Evolutionary conservation across 2,797 vertebrate genomes (phyloP), one percentile per base, ranked within the genome.

Genomic region (Chromis chromis): DNA sequence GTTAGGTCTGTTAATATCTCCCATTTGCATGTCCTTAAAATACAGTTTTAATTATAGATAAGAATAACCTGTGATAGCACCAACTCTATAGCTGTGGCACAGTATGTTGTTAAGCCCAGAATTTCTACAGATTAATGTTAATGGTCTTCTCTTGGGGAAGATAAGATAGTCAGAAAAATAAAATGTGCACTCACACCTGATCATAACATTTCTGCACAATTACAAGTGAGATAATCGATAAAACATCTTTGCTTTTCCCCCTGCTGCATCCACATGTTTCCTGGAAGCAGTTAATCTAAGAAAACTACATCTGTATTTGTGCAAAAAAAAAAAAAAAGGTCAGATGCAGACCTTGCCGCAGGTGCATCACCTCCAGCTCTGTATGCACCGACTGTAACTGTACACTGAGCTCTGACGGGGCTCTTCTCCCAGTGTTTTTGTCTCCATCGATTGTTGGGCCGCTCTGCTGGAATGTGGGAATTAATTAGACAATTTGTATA

Each of bases 401-500:
- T 24, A 70, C 69, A 17, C 59, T 25, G 59, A 62, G 62, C 74
- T 74, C 55, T 6, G 61, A 21, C 59, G 22, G 59, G 67, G 62
- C 74, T 74, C 55, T 6, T 63, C 65, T 81, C 60, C 49, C 40
- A 28, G 57, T 60, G 74, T 83, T 90, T 85, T 81, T 86, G 55
- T 75, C 70, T 63, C 53, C 81, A 90, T 85, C 82, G 88, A 88
- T 88, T 85, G 89, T 84, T 79, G 72, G 74, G 70, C 73, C 70
- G 55, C 76, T 76, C 82, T 81, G 39, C 78, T 72, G 83, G 85
- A 91, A 89, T 91, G 88, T 82, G 78, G 81, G 85, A 93, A 94
- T 94, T 92, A 93, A 94, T 94, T 91, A 92, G 88, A 93, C 91
- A 67, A 92, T 94, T 91, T 93, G 91, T 94, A 82, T 93, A 92